Base-by-base conservation (phyloP, 2,113 vertebrate species). In the Candoia aspera region DNA sequence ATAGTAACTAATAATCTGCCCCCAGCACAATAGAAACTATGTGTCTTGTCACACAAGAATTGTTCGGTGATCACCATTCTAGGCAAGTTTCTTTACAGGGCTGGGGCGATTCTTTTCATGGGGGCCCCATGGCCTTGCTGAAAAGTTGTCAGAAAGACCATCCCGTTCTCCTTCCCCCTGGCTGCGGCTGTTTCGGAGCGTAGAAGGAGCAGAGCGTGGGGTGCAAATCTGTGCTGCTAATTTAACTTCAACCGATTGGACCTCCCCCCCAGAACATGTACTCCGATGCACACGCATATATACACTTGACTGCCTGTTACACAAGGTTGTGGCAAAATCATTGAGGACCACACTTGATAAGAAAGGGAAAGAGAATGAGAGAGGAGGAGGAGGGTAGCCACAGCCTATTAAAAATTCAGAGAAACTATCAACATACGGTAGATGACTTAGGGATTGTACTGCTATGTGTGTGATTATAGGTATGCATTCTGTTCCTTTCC, bases 1-100 rank as follows among this genome's bases (percentile, higher is more conserved):
- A 99, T 99, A 99, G 99, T 99, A 99, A 99, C 99, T 98, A 97
- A 98, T 99, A 99, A 99, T 99, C 98, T 99, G 98, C 98, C 98
- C 97, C 98, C 98, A 93, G 95, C 98, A 99, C 98, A 99, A 99
- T 99, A 98, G 99, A 99, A 99, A 98, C 99, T 99, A 99, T 99
- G 99, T 99, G 99, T 99, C 99, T 99, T 99, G 99, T 99, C 98
- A 98, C 98, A 99, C 98, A 98, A 98, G 98, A 98, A 98, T 98
- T 98, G 97, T 96, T 96, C 96, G 97, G 96, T 96, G 98, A 98
- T 99, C 98, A 98, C 97, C 95, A 95, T 98, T 98, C 96, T 97
- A 98, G 98, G 98, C 98, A 98, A 98, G 98, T 98, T 98, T 98
- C 98, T 98, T 98, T 97, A 98, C 98, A 98, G 98, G 98, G 98